Percentiles rank a stretch among this genome's conserved stretches.
Evolutionary conservation across 2,888 invertebrate species (phyloP).

Genomic region (Anoplius nigerrimus): DNA sequence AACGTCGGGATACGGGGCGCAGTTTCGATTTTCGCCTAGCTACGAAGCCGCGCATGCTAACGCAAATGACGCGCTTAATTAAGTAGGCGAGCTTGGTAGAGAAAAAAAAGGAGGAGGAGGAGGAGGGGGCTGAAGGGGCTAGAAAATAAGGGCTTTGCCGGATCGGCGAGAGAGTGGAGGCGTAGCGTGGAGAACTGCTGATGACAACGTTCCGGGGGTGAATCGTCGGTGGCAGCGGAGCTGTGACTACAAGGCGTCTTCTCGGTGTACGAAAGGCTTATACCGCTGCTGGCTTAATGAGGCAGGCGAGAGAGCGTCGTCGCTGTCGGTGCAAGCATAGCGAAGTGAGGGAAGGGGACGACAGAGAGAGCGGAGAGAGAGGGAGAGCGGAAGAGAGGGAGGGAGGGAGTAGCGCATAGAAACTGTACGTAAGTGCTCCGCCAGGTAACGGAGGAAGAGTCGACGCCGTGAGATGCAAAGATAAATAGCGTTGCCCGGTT

Average conservation of each 20-base stretch:
- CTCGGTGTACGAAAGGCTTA: constrained; percentile 16
- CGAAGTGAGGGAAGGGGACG: too few relatives aligned
- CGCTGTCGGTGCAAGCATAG: too few relatives aligned
- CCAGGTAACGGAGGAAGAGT: too few relatives aligned
- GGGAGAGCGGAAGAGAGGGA: too few relatives aligned
- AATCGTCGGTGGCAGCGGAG: constrained; percentile 10
- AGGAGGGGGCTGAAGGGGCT: background rate
- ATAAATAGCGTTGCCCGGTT: too few relatives aligned
- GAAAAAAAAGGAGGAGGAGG: constrained; percentile 30
- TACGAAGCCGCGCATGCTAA: too few relatives aligned
- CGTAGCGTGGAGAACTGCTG: constrained; percentile 20
- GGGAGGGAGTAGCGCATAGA: too few relatives aligned
- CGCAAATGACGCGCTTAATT: constrained; percentile 52
- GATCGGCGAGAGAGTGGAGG: background rate
- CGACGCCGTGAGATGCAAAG: too few relatives aligned
- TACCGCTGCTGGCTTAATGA: constrained; percentile 46
- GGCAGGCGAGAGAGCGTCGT: constrained; percentile 37
- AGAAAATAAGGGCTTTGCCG: background rate
- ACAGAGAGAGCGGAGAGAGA: constrained; percentile 33
- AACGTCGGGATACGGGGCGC: too few relatives aligned
- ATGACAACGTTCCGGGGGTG: constrained; percentile 25
- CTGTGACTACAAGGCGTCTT: constrained; percentile 16
- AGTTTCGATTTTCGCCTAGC: too few relatives aligned
- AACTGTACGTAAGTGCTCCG: too few relatives aligned
- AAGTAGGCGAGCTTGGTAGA: constrained; percentile 45